Base-by-base conservation (phyloP, 2,888 invertebrate species). In the Poecilus cupreus region DNA sequence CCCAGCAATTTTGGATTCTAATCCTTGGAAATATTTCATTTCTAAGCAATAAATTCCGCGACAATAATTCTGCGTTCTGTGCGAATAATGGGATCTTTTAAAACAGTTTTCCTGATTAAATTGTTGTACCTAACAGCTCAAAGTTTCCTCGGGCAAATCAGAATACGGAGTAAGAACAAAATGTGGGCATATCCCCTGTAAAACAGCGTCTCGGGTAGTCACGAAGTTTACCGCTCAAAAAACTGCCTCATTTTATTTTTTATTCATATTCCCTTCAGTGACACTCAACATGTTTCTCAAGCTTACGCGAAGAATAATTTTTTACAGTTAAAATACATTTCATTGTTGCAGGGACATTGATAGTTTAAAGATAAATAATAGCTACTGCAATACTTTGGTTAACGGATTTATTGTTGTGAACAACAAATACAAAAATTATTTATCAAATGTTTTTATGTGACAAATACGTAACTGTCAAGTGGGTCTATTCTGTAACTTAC, bases 191-290 rank as follows among this genome's bases (percentile, higher is more conserved):
- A 70, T 79, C 70, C 79, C 22, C 18, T 80, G 80, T 80, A 80
- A 72, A 72, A 68, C 54, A 39, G 78, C 64, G 78, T 68, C 57
- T 37, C n/a, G 54, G 57, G 39, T 37, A 76, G 76, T 49, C 68
- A 79, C 79, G 79, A 79, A 79, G 79, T 70, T 79, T 79, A 79
- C 79, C 80, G 80, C 80, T 80, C 80, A 72, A 80, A 80, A 80
- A 72, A 80, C 68, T 37, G 80, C 80, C 80, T 80, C 80, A 54
- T 72, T 80, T 80, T 80, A 80, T 80, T 80, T 80, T 80, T 80
- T 80, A 80, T 80, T 80, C 80, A 80, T 80, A 78, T 80, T 80
- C 72, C 16, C 10, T 16, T 32, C 80, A 72, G 80, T 16, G 80
- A 22, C 39, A 22, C 72, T 54, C 49, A 72, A 80, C 51, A 49